Conservation (phyloP, 2,113 vertebrate species). For the Electrona antarctica region DNA sequence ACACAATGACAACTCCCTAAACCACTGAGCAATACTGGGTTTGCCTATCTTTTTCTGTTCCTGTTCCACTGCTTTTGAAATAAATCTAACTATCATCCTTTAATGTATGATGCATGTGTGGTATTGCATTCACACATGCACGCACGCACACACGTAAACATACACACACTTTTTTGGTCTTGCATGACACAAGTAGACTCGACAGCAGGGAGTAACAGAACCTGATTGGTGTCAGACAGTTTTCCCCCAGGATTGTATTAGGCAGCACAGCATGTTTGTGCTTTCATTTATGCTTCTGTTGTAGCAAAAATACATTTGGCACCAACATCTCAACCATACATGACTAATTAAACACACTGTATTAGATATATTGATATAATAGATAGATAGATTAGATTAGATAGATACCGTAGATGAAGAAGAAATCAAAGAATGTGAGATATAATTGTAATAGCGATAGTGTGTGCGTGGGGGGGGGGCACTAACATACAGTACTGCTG, state of each 20-base stretch:
- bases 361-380: too few relatives aligned
- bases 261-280: not conserved
- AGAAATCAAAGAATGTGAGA: not conserved
- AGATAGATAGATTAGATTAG: too few relatives aligned
- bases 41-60: too few relatives aligned
- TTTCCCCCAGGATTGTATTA: conserved; percentile 23
- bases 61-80: not conserved
- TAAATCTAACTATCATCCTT: not conserved
- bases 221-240: conserved; percentile 26
- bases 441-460: too few relatives aligned
- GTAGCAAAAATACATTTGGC: not conserved
- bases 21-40: too few relatives aligned
- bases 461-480: not conserved
- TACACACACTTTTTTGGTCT: conserved; percentile 6
- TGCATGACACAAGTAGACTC: conserved; percentile 42
- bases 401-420: not conserved
- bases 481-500: not conserved
- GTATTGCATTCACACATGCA: conserved; percentile 3
- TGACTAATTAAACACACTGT: too few relatives aligned
- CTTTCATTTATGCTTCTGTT: not conserved
- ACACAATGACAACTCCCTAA: too few relatives aligned
- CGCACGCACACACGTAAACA: not conserved
- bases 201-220: conserved; percentile 31
- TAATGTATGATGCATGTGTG: not conserved
- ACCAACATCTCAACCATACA: too few relatives aligned